These are phyloP conservation scores for Melikaiella ostensackeni DNA, from an alignment of 2,888 invertebrate species.

Conservation along the genomic window DNA sequence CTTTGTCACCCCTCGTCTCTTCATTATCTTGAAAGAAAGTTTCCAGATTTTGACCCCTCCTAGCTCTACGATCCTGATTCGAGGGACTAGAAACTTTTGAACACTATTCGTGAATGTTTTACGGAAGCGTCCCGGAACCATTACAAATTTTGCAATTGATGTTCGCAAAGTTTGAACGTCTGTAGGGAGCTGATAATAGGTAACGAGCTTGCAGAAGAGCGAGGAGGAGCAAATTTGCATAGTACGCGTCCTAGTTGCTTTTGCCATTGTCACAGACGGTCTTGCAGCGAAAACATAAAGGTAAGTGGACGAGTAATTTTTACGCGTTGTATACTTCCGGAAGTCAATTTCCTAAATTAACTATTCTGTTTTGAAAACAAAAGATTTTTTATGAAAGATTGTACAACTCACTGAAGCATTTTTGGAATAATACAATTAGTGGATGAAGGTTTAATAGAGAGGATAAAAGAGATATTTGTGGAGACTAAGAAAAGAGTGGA, in stretches of 20 bases:
- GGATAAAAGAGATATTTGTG: no score
- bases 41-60: background rate
- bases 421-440: no score
- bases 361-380: background rate
- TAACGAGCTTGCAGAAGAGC: slow-evolving; percentile 38
- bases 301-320: slow-evolving; percentile 20
- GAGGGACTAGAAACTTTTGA: slow-evolving; percentile 30
- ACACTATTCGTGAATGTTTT: slow-evolving; percentile 39
- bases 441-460: no score
- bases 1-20: slow-evolving; percentile 2
- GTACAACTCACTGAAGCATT: no score
- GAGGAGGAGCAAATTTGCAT: slow-evolving; percentile 28
- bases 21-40: slow-evolving; percentile 20
- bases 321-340: background rate
- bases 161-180: slow-evolving; percentile 35
- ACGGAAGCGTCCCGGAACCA: slow-evolving; percentile 39
- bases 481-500: no score
- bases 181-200: slow-evolving; percentile 34
- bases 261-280: slow-evolving; percentile 25
- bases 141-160: slow-evolving; percentile 40
- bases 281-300: slow-evolving; percentile 24
- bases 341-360: slow-evolving; percentile 4
- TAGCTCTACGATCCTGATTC: slow-evolving; percentile 23
- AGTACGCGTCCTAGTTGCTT: slow-evolving; percentile 11
- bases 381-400: background rate